Evolutionary conservation across 2,888 invertebrate species (phyloP), one percentile per base, ranked within the genome.

Genomic region (Koerneria pararmatus): DNA sequence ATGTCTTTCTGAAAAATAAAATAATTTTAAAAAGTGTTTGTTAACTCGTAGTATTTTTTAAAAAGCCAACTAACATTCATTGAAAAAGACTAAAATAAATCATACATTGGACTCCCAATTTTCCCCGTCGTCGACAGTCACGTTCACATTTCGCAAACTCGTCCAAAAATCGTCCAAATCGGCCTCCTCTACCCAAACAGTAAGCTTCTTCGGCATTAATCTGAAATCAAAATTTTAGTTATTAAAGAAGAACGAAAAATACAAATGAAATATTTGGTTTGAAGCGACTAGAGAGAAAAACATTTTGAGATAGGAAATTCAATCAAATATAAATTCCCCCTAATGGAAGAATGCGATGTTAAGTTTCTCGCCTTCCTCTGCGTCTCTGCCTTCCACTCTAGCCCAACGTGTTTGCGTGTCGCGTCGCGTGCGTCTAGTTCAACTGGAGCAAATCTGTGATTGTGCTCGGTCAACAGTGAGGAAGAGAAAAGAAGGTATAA

Each of bases 21-120:
- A 35, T 66, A 56, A 67, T 59, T 58, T 22, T 58, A 68, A 68
- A 66, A 68, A 46, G 65, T 57, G 68, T 68, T 67, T 67, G 67
- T 67, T 65, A 67, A 67, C 64, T 66, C 63, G 56, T 67, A 67
- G 67, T 67, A 65, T 67, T 54, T 67, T 67, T 54, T 29, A 66
- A 46, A 67, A 67, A 67, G 64, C 67, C 65, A 65, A 67, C 65
- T 67, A 65, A 32, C 62, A 67, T 67, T 67, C 46, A 67, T 67
- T 66, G 51, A 65, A 67, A 67, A 66, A 66, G 66, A 66, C 49
- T 66, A 53, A 66, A 67, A 65, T 67, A 67, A 67, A 67, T 24
- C 64, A 67, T 56, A 67, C 64, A 24, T 53, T 67, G 59, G 27
- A 19, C 58, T 61, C 58, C 57, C 57, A 63, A 66, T 34, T 19